These are phyloP conservation scores for Siderastrea radians DNA, from an alignment of 92 coral and sea anemone species.

Conservation along the genomic window DNA sequence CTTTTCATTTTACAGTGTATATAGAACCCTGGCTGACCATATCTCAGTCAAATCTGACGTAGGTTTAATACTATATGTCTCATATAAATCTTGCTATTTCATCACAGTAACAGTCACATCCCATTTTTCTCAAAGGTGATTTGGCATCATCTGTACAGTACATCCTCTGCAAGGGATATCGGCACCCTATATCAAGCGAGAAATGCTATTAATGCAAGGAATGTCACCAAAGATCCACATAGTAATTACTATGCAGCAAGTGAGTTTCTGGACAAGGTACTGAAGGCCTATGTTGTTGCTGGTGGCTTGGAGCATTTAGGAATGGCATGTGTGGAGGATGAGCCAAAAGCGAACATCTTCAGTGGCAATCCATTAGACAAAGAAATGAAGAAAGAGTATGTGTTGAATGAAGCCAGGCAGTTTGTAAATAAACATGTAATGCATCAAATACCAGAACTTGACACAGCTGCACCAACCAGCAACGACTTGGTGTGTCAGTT, in stretches of 20 bases:
- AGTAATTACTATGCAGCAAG: constrained; percentile 66
- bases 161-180: constrained; percentile 56
- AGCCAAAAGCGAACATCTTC: constrained; percentile 7
- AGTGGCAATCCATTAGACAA: neutral
- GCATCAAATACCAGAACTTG: neutral
- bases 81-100: no score
- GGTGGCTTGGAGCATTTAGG: constrained; percentile 49
- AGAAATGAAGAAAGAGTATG: neutral
- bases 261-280: constrained; percentile 62
- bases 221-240: constrained; percentile 59
- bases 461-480: neutral
- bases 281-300: constrained; percentile 65
- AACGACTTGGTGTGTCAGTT: neutral
- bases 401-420: neutral
- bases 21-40: neutral
- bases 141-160: constrained; percentile 65
- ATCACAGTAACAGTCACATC: no score
- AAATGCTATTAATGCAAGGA: constrained; percentile 72
- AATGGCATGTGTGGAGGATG: constrained; percentile 29
- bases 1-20: no score
- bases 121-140: constrained; percentile 44
- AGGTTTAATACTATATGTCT: no score
- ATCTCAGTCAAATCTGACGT: neutral
- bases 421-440: neutral
- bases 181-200: constrained; percentile 67